These are phyloP conservation scores for Melanostoma mellinum DNA, from an alignment of 2,888 invertebrate species.

Conservation along the genomic window DNA sequence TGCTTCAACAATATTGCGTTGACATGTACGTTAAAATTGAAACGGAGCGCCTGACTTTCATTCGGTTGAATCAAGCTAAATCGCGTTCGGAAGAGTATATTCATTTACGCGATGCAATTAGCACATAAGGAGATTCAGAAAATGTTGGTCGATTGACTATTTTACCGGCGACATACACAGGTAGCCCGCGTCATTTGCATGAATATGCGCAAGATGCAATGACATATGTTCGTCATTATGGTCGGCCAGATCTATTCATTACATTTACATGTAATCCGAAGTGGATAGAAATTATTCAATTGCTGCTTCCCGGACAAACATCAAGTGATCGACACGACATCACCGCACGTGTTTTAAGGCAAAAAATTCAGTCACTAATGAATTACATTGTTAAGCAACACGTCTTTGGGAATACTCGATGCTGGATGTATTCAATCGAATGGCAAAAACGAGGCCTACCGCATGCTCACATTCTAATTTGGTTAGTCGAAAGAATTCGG, in stretches of 20 bases:
- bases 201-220: too few species aligned
- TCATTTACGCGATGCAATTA: too few species aligned
- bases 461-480: too few species aligned
- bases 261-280: conserved; percentile 1
- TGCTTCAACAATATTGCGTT: conserved; percentile 7
- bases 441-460: too few species aligned
- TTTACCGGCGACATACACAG: conserved; percentile 10
- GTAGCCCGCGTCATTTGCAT: conserved; percentile 7
- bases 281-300: not conserved
- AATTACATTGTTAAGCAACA: too few species aligned
- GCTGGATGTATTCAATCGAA: too few species aligned
- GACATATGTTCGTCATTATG: not conserved
- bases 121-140: too few species aligned
- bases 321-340: conserved; percentile 29
- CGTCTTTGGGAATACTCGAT: too few species aligned
- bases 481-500: too few species aligned
- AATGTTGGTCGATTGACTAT: too few species aligned
- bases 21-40: too few species aligned
- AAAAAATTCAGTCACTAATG: not conserved
- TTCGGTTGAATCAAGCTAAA: conserved; percentile 13
- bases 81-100: not conserved
- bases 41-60: not conserved
- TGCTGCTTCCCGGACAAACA: conserved; percentile 8
- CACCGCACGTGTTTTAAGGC: conserved; percentile 53
- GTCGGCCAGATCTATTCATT: not conserved